A percentile compares a stretch with the other conserved stretches of the same genome.
These are phyloP conservation scores for Aurelia sp. DNA, from an alignment of 30 jellyfish, hydroid and myxozoan genomes.

Conservation along the genomic window DNA sequence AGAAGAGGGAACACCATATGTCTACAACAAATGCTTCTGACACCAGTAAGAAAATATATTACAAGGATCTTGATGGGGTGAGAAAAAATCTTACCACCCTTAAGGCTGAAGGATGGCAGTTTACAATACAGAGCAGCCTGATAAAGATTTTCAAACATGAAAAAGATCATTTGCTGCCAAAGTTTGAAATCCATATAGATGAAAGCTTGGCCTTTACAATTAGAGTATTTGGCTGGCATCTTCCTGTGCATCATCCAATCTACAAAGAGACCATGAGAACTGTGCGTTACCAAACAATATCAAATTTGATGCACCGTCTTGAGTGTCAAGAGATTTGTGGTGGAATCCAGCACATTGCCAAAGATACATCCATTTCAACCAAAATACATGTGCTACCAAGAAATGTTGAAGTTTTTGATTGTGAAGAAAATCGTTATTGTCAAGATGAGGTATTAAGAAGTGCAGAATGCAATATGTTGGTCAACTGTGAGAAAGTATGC, in stretches of 20 bases:
- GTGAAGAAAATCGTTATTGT: neutral
- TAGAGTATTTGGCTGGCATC: conserved; percentile 38
- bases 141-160: conserved; percentile 7
- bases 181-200: conserved; percentile 21
- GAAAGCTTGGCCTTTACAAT: conserved; percentile 39
- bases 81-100: neutral
- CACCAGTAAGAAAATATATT: neutral
- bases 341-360: conserved; percentile 24
- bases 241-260: conserved; percentile 38
- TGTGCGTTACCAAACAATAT: conserved; percentile 10
- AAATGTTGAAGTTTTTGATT: neutral
- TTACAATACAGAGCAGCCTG: neutral
- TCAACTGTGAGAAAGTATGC: neutral
- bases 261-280: conserved; percentile 11
- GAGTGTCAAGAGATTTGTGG: conserved; percentile 1
- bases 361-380: neutral
- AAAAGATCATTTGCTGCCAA: neutral
- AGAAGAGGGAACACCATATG: neutral
- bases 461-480: neutral
- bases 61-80: conserved; percentile 1
- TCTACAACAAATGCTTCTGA: neutral
- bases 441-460: conserved; percentile 10
- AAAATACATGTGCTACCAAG: conserved; percentile 1
- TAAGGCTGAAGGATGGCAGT: conserved; percentile 13
- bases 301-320: neutral